Evolutionary conservation across 2,888 invertebrate species (phyloP).

Genomic region (Nomada goodeniana): DNA sequence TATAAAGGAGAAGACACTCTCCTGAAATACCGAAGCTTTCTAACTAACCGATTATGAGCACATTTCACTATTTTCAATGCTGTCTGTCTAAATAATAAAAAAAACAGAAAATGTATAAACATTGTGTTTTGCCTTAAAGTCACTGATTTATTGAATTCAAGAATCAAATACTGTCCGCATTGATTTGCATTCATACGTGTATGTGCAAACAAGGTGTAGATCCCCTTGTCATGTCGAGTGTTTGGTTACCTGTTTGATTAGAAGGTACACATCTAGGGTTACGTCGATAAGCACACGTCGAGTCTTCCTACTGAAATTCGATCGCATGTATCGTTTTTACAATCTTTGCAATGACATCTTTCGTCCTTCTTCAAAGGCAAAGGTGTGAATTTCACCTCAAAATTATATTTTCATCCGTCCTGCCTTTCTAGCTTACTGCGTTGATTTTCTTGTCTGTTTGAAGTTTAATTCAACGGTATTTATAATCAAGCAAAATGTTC

Average conservation of each 20-base stretch:
- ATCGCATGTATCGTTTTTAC: constrained; percentile 60
- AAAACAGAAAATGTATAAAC: neutral
- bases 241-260: constrained; percentile 65
- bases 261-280: constrained; percentile 57
- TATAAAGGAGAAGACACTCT: too few relatives aligned
- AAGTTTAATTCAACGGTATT: neutral
- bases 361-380: constrained; percentile 59
- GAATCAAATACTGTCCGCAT: neutral
- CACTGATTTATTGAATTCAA: neutral
- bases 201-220: constrained; percentile 47
- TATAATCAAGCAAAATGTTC: neutral
- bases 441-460: neutral
- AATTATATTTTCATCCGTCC: constrained; percentile 10
- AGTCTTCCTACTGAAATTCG: constrained; percentile 60
- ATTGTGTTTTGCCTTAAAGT: neutral
- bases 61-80: too few relatives aligned
- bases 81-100: too few relatives aligned
- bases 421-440: neutral
- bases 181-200: constrained; percentile 16
- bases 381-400: constrained; percentile 41
- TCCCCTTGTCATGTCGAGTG: constrained; percentile 52
- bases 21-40: too few relatives aligned
- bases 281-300: constrained; percentile 56
- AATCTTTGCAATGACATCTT: constrained; percentile 33
- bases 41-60: too few relatives aligned